Evolutionary conservation across 2,113 vertebrate genomes (phyloP), one percentile per base, ranked within the genome.

Genomic region (Campylorhamphus procurvoides): DNA sequence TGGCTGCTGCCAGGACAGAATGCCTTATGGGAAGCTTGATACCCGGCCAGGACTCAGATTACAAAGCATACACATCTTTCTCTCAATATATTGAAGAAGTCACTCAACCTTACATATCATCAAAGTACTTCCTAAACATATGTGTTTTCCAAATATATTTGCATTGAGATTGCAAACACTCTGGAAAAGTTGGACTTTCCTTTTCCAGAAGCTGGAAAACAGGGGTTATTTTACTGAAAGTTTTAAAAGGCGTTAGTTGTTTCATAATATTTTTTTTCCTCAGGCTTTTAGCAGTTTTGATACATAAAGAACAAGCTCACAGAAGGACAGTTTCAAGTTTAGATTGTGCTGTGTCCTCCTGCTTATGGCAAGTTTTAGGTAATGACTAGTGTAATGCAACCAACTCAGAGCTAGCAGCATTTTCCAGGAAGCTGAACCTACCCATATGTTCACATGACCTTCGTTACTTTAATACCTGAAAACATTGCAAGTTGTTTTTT

Each of bases 41-140:
- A 89, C 76, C 80, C 33, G 1, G 96, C 93, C 96, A 97, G 88
- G 58, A 52, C 68, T 96, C 86, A 12, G 73, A 87, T 96, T 88
- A 90, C 93, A 94, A 94, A 96, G 88, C 80, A 75, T 6, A n/a
- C 66, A 27, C 69, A 15, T 89, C 63, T 76, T 78, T 78, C 77
- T 93, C 84, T 53, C 79, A 42, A 6, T 94, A 75, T 58, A 87
- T 19, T 53, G 83, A 90, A 92, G 79, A 84, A 90, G 72, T 56
- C 56, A 42, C 19, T 84, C 76, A 90, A 72, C n/a, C 42, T 68
- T 72, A 68, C 20, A 9, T 85, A 74, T 52, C 59, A 86, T 83
- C 83, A 91, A 72, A 94, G 59, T 40, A 42, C 64, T 87, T 96
- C 86, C 86, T 92, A 93, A 93, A 75, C 56, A 55, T 4, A 59